A percentile compares a stretch with the other conserved stretches of the same genome.
Conservation (phyloP, 1,140 invertebrate species). For the Hylaeus volcanicus region DNA sequence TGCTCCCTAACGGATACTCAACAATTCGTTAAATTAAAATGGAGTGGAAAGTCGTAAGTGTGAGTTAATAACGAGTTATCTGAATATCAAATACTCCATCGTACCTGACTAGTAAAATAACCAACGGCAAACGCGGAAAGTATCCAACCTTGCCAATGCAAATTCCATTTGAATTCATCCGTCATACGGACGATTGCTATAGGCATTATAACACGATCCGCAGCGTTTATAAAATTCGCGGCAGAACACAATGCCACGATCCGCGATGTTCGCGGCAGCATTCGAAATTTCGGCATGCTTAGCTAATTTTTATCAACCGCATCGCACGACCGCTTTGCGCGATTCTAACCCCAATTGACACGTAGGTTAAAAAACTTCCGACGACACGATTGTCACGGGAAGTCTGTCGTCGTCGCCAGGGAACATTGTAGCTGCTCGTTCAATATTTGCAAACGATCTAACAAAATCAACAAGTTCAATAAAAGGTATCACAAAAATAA, state of each 20-base stretch:
- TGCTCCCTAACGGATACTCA: neutral
- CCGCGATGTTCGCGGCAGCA: constrained; percentile 81
- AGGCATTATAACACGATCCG: constrained; percentile 90
- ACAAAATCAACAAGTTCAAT: constrained; percentile 12
- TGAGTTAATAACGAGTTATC: neutral
- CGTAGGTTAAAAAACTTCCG: neutral
- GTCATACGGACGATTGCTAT: constrained; percentile 90
- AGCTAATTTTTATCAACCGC: constrained; percentile 10
- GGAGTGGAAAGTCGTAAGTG: neutral
- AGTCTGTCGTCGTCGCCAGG: neutral
- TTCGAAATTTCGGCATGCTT: constrained; percentile 79
- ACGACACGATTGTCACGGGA: neutral
- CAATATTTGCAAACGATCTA: neutral
- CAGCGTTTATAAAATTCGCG: constrained; percentile 91
- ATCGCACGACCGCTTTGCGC: neutral
- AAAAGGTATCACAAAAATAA: constrained; percentile 5
- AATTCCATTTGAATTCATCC: constrained; percentile 87
- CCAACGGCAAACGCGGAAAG: constrained; percentile 90
- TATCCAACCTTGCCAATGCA: constrained; percentile 90
- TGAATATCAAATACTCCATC: constrained; percentile 43
- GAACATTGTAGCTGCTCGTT: neutral
- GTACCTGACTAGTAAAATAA: constrained; percentile 89
- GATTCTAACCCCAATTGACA: constrained; percentile 21
- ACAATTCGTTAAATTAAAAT: neutral
- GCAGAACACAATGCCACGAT: constrained; percentile 87